Evolutionary conservation across 2,888 invertebrate genomes (phyloP), one percentile per base, ranked within the genome.

Genomic region (Volucella zonaria): DNA sequence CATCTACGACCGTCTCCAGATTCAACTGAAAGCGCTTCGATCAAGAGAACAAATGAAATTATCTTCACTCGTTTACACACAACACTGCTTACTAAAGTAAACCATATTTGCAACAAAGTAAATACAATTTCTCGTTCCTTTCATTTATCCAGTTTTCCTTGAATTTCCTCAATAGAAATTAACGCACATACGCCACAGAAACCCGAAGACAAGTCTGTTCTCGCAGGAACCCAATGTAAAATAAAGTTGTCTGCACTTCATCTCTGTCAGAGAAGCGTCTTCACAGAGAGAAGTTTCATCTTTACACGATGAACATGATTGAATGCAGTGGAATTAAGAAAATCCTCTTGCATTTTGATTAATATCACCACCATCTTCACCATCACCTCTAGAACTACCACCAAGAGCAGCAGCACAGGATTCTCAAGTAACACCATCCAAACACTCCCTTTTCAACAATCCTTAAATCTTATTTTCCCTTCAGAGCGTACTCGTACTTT

Each of bases 331-430:
- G 45, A 78, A 78, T 78, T 78, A 68, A 67, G 79, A 47, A 79
- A 83, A 83, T 71, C 70, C 66, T 71, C 70, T 79, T 66, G 51
- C 70, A 74, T 75, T 74, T 77, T 82, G 82, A 82, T 82, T 77
- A 77, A 73, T 77, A 73, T 43, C 71, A 70, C 64, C 38, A 66
- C 43, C 45, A 58, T 14, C 54, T 43, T 14, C 54, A 54, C 40
- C 23, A 15, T 23, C 6, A 49, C 58, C 38, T n/a, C 38, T 14
- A 18, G 40, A 40, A 23, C 14, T 49, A 15, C 38, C 56, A n/a
- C 42, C 56, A 42, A 4, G 8, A 62, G 14, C 31, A 45, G 31
- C 56, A 80, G 56, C 59, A 56, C 38, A 23, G 49, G 42, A 42
- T 51, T 61, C 61, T 12, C 51, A 73, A 0, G 31, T 14, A 56